Evolutionary conservation across 2,797 vertebrate genomes (phyloP), one percentile per base, ranked within the genome.

Genomic region (Thripadectes ignobilis): DNA sequence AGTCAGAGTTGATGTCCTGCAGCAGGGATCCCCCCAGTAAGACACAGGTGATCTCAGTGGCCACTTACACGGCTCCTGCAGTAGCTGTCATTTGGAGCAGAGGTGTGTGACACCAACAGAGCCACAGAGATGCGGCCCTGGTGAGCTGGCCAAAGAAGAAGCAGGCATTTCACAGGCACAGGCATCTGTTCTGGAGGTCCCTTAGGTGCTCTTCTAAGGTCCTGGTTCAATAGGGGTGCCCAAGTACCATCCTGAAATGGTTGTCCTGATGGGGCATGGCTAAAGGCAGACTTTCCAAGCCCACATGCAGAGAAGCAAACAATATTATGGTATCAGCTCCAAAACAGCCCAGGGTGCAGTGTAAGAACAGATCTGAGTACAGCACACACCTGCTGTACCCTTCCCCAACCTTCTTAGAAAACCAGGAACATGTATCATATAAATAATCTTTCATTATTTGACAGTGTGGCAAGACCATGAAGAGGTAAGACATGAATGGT

Each of bases 351-450:
- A 51, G 14, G 3, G 26, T 41, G 46, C 74, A 59, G 20, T 8
- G 10, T 21, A 27, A 59, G 26, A 82, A 43, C 46, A 77, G 39
- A 43, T 14, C 14, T 7, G 54, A 75, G 21, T 12, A 17, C 27
- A 58, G 19, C 68, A 59, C 0, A 30, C 5, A 75, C 23, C 36
- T 34, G 19, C 39, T 24, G 7, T 4, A 45, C 14, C 14, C 24
- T 54, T 30, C 32, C 14, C 23, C 39, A 69, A 0, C 7, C 26
- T 55, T 13, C 38, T 81, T 24, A 36, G 19, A 22, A 62, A 78
- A 62, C 1, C 1, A 43, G 6, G 3, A 15, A 49, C 5, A 5
- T 1, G 2, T 58, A 36, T 2, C 32, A 23, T 4, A 36, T 2
- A 63, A 61, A 46, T 6, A 13, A 16, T 1, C 8, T 14, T 17